These are phyloP conservation scores for Otolemur garnettii DNA, from an alignment of 2,113 vertebrate genomes.

Conservation along the genomic window DNA sequence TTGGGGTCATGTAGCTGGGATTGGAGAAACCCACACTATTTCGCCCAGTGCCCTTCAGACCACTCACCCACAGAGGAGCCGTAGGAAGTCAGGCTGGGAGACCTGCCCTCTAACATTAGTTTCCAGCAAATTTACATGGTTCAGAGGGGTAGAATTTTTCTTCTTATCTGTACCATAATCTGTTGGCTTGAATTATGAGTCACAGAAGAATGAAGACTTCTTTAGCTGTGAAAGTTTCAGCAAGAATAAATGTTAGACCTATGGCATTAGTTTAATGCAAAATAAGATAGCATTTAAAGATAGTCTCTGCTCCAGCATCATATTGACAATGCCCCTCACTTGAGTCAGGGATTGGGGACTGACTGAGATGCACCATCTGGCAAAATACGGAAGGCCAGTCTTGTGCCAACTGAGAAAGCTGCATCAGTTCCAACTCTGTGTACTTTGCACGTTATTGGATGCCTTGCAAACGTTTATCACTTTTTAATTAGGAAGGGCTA, in stretches of 20 bases:
- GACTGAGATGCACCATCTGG: slow-evolving; percentile 78
- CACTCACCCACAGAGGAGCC: neutral
- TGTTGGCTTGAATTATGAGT: slow-evolving; percentile 59
- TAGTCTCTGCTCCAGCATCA: neutral
- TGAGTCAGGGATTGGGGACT: slow-evolving; percentile 76
- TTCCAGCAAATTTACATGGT: neutral
- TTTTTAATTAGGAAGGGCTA: slow-evolving; percentile 80
- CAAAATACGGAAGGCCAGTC: slow-evolving; percentile 72
- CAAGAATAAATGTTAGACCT: slow-evolving; percentile 57
- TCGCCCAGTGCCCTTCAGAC: neutral
- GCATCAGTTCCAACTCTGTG: slow-evolving; percentile 76
- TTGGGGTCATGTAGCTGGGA: neutral
- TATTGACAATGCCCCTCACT: slow-evolving; percentile 59
- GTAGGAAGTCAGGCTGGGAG: neutral
- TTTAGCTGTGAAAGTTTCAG: slow-evolving; percentile 63
- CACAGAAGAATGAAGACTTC: slow-evolving; percentile 52
- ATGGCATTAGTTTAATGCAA: slow-evolving; percentile 54
- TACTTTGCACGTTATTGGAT: slow-evolving; percentile 75
- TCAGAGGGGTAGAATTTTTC: neutral
- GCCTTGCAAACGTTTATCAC: slow-evolving; percentile 79
- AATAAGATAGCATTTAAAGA: slow-evolving; percentile 76
- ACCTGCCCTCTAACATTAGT: neutral
- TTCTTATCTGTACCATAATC: neutral
- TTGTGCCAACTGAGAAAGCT: slow-evolving; percentile 79
- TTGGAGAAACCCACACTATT: neutral